These are phyloP conservation scores for Drosophila navojoa DNA, from an alignment of 1,140 invertebrate genomes.

Conservation along the genomic window DNA sequence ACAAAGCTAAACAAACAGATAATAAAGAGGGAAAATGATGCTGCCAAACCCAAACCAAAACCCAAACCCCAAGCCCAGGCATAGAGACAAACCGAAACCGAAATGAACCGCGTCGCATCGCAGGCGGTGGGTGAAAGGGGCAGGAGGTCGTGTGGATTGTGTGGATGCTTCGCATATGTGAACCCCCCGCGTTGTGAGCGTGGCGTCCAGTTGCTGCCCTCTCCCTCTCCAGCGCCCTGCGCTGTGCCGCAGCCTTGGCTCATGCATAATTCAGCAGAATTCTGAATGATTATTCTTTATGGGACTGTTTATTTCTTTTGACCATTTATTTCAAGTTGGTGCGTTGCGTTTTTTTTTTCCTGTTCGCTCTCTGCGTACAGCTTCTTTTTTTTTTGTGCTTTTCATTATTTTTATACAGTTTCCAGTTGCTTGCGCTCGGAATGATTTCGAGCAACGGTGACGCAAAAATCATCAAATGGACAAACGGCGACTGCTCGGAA, in stretches of 20 bases:
- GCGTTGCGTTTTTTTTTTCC: conserved; percentile 24
- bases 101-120: conserved; percentile 2
- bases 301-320: conserved; percentile 84
- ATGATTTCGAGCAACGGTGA: conserved; percentile 81
- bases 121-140: not conserved
- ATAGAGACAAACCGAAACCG: not conserved
- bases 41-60: conserved; percentile 9
- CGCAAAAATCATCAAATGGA: conserved; percentile 80
- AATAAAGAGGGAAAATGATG: conserved; percentile 80
- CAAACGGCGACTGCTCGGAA: conserved; percentile 13
- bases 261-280: conserved; percentile 84
- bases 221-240: not conserved
- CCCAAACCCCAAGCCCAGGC: not conserved
- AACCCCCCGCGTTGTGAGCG: conserved; percentile 56
- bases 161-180: conserved; percentile 72
- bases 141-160: not conserved
- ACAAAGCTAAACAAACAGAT: conserved; percentile 76
- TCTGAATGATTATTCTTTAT: conserved; percentile 84
- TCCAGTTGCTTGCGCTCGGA: conserved; percentile 81
- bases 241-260: conserved; percentile 43
- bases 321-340: conserved; percentile 84
- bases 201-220: conserved; percentile 55
- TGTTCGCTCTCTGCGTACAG: conserved; percentile 4
- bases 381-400: conserved; percentile 29
- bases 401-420: conserved; percentile 83